Evolutionary conservation across 2,888 invertebrate species (phyloP).

Genomic region (Carabus problematicus): DNA sequence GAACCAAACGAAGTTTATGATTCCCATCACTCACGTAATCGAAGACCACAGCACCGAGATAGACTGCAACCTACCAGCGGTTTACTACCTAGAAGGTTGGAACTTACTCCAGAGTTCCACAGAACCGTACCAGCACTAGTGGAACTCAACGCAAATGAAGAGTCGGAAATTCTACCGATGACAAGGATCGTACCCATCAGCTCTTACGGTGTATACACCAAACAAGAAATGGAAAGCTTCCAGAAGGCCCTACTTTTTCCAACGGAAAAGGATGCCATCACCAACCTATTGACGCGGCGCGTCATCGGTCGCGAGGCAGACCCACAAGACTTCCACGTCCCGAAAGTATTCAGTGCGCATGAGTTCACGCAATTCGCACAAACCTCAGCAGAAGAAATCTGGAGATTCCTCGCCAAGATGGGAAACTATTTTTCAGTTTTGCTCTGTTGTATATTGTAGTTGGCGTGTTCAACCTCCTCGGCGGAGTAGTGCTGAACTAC

Average conservation of each 20-base stretch:
- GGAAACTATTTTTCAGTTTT: constrained; percentile 12
- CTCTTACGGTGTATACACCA: constrained; percentile 22
- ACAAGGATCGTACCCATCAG: constrained; percentile 27
- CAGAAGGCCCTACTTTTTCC: constrained; percentile 30
- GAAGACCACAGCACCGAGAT: constrained; percentile 25
- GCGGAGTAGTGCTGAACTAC: background rate
- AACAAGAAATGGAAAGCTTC: constrained; percentile 24
- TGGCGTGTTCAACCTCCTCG: background rate
- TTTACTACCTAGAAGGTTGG: constrained; percentile 21
- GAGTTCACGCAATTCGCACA: background rate
- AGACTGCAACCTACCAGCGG: constrained; percentile 22
- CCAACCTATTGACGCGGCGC: constrained; percentile 8
- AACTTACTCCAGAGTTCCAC: constrained; percentile 7
- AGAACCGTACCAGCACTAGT: background rate
- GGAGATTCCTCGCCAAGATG: constrained; percentile 10
- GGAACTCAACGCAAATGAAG: constrained; percentile 19
- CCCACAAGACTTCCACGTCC: background rate
- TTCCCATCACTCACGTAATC: constrained; percentile 29
- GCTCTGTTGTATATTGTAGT: background rate
- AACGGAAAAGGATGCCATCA: constrained; percentile 12
- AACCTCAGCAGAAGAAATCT: constrained; percentile 1
- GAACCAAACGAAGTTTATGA: constrained; percentile 22
- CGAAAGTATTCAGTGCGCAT: background rate
- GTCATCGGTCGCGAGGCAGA: background rate
- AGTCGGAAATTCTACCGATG: constrained; percentile 13